Evolutionary conservation across 2,113 vertebrate species (phyloP).

Genomic region (Pampusana beccarii): DNA sequence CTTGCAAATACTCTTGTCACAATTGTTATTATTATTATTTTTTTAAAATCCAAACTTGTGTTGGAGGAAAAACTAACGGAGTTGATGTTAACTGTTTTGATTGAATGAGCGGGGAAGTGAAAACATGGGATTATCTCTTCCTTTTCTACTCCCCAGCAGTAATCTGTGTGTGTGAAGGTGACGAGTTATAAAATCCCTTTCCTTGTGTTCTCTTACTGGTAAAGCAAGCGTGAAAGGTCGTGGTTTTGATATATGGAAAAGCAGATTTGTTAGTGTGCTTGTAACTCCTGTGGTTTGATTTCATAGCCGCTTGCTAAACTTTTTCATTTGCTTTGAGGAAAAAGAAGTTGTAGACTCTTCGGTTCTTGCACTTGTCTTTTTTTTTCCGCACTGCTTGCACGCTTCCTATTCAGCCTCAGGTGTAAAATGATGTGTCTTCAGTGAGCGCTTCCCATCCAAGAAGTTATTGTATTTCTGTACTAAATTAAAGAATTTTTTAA

Average conservation of each 20-base stretch:
- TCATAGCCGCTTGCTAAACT: background rate
- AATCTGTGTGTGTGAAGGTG: background rate
- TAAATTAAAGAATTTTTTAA: background rate
- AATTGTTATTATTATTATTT: no score
- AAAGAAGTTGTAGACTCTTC: background rate
- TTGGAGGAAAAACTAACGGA: no score
- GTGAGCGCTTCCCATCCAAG: background rate
- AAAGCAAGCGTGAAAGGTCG: background rate
- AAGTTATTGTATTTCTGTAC: background rate
- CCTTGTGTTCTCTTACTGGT: background rate
- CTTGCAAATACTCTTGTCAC: background rate
- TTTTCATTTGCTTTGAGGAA: background rate
- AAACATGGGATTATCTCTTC: background rate
- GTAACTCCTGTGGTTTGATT: background rate
- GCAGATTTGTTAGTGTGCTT: background rate
- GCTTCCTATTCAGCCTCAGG: background rate
- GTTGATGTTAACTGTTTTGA: background rate
- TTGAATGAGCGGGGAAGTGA: background rate
- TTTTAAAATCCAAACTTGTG: background rate
- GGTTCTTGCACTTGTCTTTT: background rate
- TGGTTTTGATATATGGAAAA: accelerated
- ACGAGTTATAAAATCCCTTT: background rate
- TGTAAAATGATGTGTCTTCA: background rate
- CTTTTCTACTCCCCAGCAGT: background rate
- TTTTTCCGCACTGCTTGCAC: background rate